These are phyloP conservation scores for Drosophila quinaria DNA, from an alignment of 2,888 invertebrate genomes.

Conservation along the genomic window DNA sequence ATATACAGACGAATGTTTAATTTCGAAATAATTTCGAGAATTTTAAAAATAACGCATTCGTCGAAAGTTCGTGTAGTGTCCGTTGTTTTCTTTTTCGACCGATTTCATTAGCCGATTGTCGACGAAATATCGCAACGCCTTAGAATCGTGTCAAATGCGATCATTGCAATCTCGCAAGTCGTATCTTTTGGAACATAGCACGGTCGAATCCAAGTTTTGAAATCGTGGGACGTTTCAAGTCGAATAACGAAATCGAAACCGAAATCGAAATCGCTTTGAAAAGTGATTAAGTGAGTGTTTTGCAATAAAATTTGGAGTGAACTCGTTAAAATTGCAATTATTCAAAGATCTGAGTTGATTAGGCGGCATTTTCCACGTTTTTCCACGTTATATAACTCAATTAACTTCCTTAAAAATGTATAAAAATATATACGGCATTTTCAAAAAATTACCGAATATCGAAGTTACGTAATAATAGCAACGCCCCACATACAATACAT, in stretches of 20 bases:
- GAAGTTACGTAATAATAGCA: conserved; percentile 73
- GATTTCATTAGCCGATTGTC: conserved; percentile 66
- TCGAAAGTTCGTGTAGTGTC: conserved; percentile 70
- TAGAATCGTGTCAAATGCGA: conserved; percentile 71
- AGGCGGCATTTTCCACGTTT: conserved; percentile 13
- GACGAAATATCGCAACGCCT: conserved; percentile 54
- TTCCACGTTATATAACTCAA: conserved; percentile 32
- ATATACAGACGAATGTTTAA: conserved; percentile 45
- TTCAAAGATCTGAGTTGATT: neutral
- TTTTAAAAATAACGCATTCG: conserved; percentile 83
- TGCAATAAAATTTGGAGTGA: conserved; percentile 3
- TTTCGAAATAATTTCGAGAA: conserved; percentile 82
- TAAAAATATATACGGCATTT: conserved; percentile 15
- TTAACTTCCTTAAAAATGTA: conserved; percentile 25
- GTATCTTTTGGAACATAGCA: conserved; percentile 79
- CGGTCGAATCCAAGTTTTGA: conserved; percentile 34
- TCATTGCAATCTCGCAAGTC: conserved; percentile 86
- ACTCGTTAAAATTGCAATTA: neutral
- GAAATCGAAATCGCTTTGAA: conserved; percentile 11
- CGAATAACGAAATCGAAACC: conserved; percentile 18
- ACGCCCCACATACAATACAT: conserved; percentile 70
- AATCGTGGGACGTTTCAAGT: conserved; percentile 39
- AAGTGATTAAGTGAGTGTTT: conserved; percentile 17
- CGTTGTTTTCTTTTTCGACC: conserved; percentile 57
- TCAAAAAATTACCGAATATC: conserved; percentile 51